Evolutionary conservation across 64 coral and sea anemone species (phyloP).

Genomic region (Anthopleura sola): DNA sequence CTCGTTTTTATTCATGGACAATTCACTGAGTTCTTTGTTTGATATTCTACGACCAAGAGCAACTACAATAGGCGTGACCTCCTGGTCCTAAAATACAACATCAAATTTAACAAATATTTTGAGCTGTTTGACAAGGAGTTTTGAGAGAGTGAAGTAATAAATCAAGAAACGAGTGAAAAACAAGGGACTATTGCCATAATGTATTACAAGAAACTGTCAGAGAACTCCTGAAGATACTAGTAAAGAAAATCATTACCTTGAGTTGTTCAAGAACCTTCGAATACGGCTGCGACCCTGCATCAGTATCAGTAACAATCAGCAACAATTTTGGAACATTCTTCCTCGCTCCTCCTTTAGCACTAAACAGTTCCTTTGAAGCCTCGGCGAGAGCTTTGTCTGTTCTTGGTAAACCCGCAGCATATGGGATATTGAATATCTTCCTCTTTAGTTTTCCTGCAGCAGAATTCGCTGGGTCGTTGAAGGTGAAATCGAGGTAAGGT

Average conservation of each 20-base stretch:
- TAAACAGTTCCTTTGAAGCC: slow-evolving; percentile 66
- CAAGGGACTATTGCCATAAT: too few relatives aligned
- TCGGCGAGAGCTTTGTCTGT: slow-evolving; percentile 63
- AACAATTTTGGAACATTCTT: slow-evolving; percentile 59
- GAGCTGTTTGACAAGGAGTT: not conserved
- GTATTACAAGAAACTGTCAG: not conserved
- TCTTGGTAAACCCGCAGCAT: slow-evolving; percentile 35
- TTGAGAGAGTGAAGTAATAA: too few relatives aligned
- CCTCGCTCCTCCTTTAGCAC: slow-evolving; percentile 60
- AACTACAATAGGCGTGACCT: slow-evolving; percentile 22
- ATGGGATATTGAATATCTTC: slow-evolving; percentile 62
- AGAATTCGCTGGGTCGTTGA: slow-evolving; percentile 37
- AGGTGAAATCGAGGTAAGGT: slow-evolving; percentile 61
- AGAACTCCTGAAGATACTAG: not conserved
- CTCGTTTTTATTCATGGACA: not conserved
- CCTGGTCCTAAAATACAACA: not conserved
- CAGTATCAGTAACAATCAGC: slow-evolving; percentile 62
- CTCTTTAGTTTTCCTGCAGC: slow-evolving; percentile 50
- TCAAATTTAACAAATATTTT: not conserved
- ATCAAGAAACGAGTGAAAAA: too few relatives aligned
- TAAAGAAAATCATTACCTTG: slow-evolving; percentile 40
- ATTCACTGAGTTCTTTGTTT: slow-evolving; percentile 11
- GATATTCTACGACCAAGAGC: slow-evolving; percentile 26
- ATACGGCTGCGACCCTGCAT: slow-evolving; percentile 47
- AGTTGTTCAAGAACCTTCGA: slow-evolving; percentile 49